These are phyloP conservation scores for Lophotriccus pileatus DNA, from an alignment of 2,797 vertebrate species.

Conservation along the genomic window DNA sequence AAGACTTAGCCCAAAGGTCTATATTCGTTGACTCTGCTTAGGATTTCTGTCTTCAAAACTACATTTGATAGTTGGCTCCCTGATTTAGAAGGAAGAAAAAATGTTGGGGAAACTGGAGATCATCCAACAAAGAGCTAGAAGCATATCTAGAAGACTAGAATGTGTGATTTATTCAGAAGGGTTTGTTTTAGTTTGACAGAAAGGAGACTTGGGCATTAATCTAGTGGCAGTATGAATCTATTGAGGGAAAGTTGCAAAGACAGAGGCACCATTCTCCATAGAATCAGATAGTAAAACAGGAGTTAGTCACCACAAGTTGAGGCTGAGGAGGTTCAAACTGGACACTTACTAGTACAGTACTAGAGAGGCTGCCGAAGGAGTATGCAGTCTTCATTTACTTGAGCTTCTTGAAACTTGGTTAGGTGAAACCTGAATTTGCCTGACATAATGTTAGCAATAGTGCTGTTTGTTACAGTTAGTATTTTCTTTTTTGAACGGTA, in stretches of 20 bases:
- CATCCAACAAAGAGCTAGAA: background rate
- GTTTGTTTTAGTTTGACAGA: background rate
- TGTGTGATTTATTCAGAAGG: background rate
- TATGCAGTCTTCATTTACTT: background rate
- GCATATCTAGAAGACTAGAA: background rate
- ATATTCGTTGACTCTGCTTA: background rate
- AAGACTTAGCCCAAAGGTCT: background rate
- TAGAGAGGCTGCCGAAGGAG: background rate
- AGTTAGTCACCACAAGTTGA: background rate
- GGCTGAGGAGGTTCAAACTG: background rate
- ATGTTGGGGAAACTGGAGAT: background rate
- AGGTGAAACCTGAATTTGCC: background rate
- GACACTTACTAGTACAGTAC: background rate
- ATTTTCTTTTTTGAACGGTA: background rate
- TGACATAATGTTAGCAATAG: accelerated
- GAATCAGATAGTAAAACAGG: background rate
- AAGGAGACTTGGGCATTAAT: background rate
- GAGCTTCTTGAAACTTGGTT: background rate
- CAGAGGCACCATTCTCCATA: background rate
- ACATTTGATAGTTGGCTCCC: background rate
- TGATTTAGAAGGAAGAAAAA: background rate
- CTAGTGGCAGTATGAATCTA: background rate
- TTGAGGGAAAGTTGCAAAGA: background rate
- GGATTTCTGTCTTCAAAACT: background rate
- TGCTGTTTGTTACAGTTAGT: background rate